Conservation (phyloP, 2,113 vertebrate genomes). For the Shinisaurus crocodilurus region DNA sequence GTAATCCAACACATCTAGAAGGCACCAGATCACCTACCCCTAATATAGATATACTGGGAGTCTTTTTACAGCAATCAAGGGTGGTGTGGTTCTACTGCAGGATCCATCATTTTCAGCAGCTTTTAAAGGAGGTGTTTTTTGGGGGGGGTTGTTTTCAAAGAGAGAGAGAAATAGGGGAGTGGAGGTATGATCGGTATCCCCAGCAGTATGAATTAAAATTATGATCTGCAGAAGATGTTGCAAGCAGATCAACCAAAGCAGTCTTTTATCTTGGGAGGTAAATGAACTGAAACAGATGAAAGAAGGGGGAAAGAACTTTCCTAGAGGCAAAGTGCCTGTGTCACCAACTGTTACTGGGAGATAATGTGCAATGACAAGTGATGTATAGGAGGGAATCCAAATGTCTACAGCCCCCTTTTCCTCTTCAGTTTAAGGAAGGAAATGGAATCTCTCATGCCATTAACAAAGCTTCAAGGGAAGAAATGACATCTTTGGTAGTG, state of each 20-base stretch:
- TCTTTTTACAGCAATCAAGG: background rate
- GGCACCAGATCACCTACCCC: too few species aligned
- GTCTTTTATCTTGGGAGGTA: slow-evolving; percentile 69
- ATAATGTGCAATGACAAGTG: slow-evolving; percentile 66
- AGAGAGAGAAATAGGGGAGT: background rate
- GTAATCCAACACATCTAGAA: too few species aligned
- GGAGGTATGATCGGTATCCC: slow-evolving; percentile 12
- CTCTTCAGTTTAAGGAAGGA: slow-evolving; percentile 6
- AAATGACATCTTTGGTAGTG: slow-evolving; percentile 21
- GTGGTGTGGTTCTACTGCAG: background rate
- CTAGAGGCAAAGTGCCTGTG: slow-evolving; percentile 61
- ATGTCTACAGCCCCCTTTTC: slow-evolving; percentile 4
- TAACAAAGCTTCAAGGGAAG: slow-evolving; percentile 51
- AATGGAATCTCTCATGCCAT: slow-evolving; percentile 22
- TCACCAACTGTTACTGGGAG: slow-evolving; percentile 74
- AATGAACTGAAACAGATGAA: slow-evolving; percentile 76
- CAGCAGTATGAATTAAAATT: slow-evolving; percentile 65
- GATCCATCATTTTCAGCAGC: background rate
- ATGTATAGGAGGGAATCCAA: slow-evolving; percentile 58
- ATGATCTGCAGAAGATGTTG: slow-evolving; percentile 49
- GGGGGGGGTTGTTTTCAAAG: too few species aligned
- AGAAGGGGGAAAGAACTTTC: slow-evolving; percentile 57
- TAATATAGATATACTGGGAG: background rate
- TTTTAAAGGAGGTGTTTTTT: slow-evolving; percentile 28
- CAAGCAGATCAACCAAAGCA: slow-evolving; percentile 47